Base-by-base conservation (phyloP, 2,797 vertebrate species). In the Selene dorsalis region DNA sequence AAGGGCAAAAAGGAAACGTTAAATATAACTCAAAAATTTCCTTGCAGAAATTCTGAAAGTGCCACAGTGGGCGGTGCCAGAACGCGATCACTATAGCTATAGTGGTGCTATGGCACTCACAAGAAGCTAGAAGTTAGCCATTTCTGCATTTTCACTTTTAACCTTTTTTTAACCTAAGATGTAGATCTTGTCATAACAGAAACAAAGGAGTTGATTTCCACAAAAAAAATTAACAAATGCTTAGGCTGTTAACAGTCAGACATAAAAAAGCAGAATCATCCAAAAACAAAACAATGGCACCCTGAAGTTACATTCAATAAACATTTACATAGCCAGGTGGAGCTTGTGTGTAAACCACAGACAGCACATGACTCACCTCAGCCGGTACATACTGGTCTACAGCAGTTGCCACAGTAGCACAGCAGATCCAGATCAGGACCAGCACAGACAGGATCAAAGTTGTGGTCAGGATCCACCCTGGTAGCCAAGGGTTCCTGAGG, bases 351-450 rank as follows among this genome's bases (percentile, higher is more conserved):
- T 41, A 14, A 41, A 53, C 6, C 1, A n/a, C 45, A 48, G 13
- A 59, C 1, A 30, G n/a, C 2, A 14, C 1, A 69, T 28, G 48
- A 74, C 73, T 89, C 91, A 98, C 98, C 96, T 99, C 97, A 62
- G 95, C 94, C 18, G 98, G 96, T 57, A 98, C 96, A 74, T 98
- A 98, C 55, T 99, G 98, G 84, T 99, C 97, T 16, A 97, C 96
- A 75, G 98, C 98, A 24, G 98, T 99, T 30, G 97, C 97, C 81
- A 99, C 95, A 22, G 98, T 98, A 0, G 98, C 97, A 83, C 98
- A 99, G 87, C 98, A 99, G 88, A 99, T 99, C 98, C 98, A 99
- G 81, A 99, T 97, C 69, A 99, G 92, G 18, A 99, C 98, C 92
- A 98, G 80, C 76, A 98, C 96, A 0, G 98, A 99, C 53, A 99